Evolutionary conservation across 2,797 vertebrate species (phyloP).

Genomic region (Kryptopterus vitreolus): DNA sequence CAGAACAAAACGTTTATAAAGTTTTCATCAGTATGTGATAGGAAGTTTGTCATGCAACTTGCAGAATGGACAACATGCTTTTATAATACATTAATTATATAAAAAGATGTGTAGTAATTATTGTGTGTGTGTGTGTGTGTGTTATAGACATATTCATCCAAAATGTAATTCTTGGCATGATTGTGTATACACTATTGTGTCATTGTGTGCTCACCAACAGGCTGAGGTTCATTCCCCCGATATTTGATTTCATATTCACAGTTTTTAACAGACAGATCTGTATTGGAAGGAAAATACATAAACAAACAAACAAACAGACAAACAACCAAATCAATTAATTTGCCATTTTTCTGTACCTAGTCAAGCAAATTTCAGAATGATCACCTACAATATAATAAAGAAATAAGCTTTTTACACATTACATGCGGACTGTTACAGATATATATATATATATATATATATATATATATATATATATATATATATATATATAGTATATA

Average conservation of each 20-base stretch:
- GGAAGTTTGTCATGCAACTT: too few relatives aligned
- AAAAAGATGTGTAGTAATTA: not conserved
- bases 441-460: constrained; percentile 11
- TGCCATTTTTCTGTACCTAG: not conserved
- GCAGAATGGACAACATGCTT: too few relatives aligned
- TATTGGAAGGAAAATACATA: constrained; percentile 9
- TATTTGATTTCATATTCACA: not conserved
- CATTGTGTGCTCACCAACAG: constrained; percentile 6
- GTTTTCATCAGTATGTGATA: not conserved
- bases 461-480: too few relatives aligned
- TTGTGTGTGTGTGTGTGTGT: not conserved
- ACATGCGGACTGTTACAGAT: not conserved
- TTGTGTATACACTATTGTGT: not conserved
- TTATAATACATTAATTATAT: too few relatives aligned
- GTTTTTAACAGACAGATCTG: constrained; percentile 34
- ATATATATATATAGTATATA: too few relatives aligned
- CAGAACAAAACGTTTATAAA: not conserved
- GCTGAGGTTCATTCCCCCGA: not conserved
- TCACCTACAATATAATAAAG: not conserved
- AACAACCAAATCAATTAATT: not conserved
- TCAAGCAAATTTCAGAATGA: not conserved
- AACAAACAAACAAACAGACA: too few relatives aligned
- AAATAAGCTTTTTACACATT: not conserved
- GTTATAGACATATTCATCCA: not conserved
- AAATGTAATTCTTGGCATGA: not conserved